phyloP scores from a whole-genome alignment of 2,888 invertebrate genomes.

The Caenorhabditis sp. region DNA sequence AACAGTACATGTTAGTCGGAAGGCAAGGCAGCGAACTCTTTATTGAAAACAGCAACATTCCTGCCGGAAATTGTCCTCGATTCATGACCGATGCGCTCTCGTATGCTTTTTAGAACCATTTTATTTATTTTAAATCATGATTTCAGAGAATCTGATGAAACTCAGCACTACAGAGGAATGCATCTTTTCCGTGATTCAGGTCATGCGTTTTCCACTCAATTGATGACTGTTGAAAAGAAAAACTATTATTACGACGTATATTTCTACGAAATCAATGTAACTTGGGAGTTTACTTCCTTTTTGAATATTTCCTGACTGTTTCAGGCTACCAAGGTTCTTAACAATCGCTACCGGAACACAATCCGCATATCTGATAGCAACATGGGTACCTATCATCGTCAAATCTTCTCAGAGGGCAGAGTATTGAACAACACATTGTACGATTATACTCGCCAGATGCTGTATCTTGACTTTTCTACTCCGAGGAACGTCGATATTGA shows the following conservation, averaged over 20 bases:
- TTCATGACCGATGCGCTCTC: not conserved
- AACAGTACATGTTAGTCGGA: slow-evolving; percentile 15
- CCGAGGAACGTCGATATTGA: not conserved
- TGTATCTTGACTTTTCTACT: slow-evolving; percentile 4
- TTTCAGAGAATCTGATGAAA: not conserved
- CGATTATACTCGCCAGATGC: slow-evolving; percentile 1
- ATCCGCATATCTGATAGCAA: no score
- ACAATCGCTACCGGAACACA: no score
- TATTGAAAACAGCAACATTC: not conserved
- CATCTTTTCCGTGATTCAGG: slow-evolving; percentile 31
- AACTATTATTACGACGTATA: no score
- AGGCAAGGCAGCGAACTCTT: slow-evolving; percentile 2
- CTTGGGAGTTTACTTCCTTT: no score
- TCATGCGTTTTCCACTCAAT: not conserved
- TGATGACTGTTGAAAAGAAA: no score
- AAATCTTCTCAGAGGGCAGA: no score
- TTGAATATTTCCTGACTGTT: no score
- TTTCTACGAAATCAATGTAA: no score
- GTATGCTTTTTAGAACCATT: not conserved
- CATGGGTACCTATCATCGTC: no score
- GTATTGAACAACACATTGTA: not conserved
- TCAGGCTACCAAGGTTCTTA: no score
- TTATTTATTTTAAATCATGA: not conserved
- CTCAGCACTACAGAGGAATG: not conserved
- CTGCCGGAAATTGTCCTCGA: not conserved